Evolutionary conservation across 2,888 invertebrate species (phyloP).

Genomic region (Thumatha senex): DNA sequence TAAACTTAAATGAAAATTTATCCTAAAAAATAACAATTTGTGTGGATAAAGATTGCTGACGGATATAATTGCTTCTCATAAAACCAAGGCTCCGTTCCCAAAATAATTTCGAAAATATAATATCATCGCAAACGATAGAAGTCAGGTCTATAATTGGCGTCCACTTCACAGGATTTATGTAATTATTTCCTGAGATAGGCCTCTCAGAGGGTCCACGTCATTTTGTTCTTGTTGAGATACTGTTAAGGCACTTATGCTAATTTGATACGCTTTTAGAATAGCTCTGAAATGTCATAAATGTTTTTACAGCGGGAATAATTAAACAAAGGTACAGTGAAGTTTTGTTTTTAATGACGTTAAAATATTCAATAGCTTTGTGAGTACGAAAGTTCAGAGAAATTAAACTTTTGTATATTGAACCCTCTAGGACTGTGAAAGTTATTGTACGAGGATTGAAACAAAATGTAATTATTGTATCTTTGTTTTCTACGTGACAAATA

Average conservation of each 20-base stretch:
- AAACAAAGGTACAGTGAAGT: conserved; percentile 1
- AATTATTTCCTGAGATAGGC: conserved; percentile 31
- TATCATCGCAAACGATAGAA: conserved; percentile 19
- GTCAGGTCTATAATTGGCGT: conserved; percentile 32
- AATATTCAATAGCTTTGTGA: not conserved
- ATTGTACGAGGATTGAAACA: too few species aligned
- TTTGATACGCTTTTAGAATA: conserved; percentile 48
- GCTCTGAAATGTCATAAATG: conserved; percentile 47
- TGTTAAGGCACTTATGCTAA: conserved; percentile 52
- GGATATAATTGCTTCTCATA: not conserved
- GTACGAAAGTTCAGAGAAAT: not conserved
- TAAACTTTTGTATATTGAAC: not conserved
- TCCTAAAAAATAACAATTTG: not conserved
- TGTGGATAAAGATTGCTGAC: not conserved
- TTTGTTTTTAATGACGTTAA: not conserved
- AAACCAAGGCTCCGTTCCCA: not conserved
- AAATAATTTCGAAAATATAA: conserved; percentile 16
- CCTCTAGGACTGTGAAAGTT: too few species aligned
- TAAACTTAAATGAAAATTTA: not conserved
- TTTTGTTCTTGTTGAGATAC: conserved; percentile 41
- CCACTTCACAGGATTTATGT: too few species aligned
- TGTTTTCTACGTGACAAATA: too few species aligned
- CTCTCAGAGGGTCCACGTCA: conserved; percentile 28
- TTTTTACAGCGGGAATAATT: conserved; percentile 18
- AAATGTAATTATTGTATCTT: too few species aligned